Evolutionary conservation across 1,140 invertebrate species (phyloP).

Genomic region (Drosophila pectinifera): DNA sequence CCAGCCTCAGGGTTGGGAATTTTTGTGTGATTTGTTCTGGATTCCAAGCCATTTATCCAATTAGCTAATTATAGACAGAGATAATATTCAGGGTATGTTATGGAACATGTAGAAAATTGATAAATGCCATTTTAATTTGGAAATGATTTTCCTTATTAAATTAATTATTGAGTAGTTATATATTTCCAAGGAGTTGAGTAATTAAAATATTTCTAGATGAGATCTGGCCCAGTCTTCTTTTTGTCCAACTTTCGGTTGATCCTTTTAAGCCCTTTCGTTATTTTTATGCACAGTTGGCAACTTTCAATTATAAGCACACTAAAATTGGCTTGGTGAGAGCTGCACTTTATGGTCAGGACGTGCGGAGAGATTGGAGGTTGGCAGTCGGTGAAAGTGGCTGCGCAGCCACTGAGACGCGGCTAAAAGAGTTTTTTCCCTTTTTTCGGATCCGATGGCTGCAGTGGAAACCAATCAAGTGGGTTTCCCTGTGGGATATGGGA

Average conservation of each 20-base stretch:
- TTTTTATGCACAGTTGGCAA: conserved; percentile 19
- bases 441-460: background rate
- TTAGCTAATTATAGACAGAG: background rate
- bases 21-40: background rate
- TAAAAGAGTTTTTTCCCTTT: background rate
- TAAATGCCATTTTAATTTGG: background rate
- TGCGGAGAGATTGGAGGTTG: conserved; percentile 36
- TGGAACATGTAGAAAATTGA: background rate
- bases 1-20: background rate
- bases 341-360: conserved; percentile 51
- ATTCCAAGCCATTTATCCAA: background rate
- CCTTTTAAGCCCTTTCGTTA: background rate
- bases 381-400: conserved; percentile 35
- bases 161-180: no score
- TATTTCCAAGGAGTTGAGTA: background rate
- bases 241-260: no score
- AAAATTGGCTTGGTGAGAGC: conserved; percentile 52
- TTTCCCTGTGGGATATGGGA: conserved; percentile 8
- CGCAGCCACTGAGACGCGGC: conserved; percentile 1
- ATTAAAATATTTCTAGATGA: background rate
- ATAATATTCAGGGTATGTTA: background rate
- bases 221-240: no score
- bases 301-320: conserved; percentile 59
- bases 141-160: background rate
- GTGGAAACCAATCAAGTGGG: conserved; percentile 31